A percentile compares a stretch with the other conserved stretches of the same genome.
Evolutionary conservation across 2,797 vertebrate genomes (phyloP).

Genomic region (Macropus fuliginosus): DNA sequence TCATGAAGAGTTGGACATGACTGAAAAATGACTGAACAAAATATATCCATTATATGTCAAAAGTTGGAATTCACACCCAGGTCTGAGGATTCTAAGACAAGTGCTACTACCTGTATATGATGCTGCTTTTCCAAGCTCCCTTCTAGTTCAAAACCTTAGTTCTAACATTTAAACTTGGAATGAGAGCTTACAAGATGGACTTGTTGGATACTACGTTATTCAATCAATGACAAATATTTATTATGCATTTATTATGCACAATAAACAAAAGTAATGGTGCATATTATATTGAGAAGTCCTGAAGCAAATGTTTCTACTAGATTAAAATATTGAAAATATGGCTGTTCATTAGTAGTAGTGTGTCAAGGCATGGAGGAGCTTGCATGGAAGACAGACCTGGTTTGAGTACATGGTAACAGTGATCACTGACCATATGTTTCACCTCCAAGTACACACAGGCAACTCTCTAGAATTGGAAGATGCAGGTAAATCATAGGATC

Average conservation of each 20-base stretch:
- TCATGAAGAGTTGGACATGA: background rate
- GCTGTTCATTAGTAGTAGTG: background rate
- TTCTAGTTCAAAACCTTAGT: constrained; percentile 15
- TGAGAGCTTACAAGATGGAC: background rate
- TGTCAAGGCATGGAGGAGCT: background rate
- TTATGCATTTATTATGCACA: background rate
- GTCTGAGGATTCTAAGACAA: background rate
- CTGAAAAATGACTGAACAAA: background rate
- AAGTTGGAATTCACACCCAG: background rate
- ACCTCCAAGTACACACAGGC: background rate
- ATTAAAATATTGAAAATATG: background rate
- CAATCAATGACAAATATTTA: constrained; percentile 35
- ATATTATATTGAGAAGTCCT: constrained; percentile 32
- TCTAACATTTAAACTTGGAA: constrained; percentile 29
- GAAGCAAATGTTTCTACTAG: constrained; percentile 41
- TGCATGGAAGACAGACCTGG: background rate
- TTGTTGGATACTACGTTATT: constrained; percentile 21
- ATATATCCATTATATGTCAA: background rate
- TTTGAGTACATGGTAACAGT: too few species aligned
- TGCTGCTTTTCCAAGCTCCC: background rate
- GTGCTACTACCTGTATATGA: background rate
- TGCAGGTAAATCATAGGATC: background rate
- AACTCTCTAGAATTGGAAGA: background rate
- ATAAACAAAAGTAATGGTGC: background rate
- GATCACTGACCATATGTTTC: too few species aligned